phyloP scores from a whole-genome alignment of 2,797 vertebrate species.

The Tinamus major region DNA sequence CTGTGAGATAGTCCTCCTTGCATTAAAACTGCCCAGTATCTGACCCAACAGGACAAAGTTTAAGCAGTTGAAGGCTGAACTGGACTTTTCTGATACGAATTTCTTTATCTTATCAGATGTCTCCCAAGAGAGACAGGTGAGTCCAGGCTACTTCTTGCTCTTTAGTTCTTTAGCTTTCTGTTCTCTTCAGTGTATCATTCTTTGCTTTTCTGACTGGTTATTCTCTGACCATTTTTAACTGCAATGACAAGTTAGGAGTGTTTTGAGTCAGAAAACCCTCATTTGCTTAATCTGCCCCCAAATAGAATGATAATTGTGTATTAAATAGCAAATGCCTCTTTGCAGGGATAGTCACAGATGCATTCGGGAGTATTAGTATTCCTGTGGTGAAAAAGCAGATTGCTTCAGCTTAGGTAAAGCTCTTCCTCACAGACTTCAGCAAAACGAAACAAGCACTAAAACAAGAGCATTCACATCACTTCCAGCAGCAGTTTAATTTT shows the following conservation, averaged over 20 bases:
- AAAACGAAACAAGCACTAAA: not conserved
- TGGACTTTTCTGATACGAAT: not conserved
- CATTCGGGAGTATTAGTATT: not conserved
- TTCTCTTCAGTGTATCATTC: conserved; percentile 19
- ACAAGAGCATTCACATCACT: not conserved
- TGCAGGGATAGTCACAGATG: not conserved
- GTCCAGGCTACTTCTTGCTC: not conserved
- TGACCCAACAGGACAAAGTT: conserved; percentile 15
- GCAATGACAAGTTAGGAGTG: not conserved
- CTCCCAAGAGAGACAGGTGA: not conserved
- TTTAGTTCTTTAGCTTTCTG: not conserved
- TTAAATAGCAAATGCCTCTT: not conserved
- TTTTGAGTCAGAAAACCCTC: not conserved
- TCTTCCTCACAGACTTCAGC: not conserved
- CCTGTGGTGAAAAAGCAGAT: not conserved
- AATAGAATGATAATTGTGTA: not conserved
- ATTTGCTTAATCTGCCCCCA: not conserved
- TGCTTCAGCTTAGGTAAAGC: not conserved
- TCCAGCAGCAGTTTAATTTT: not conserved
- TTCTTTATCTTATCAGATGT: conserved; percentile 52
- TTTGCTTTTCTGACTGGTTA: not conserved
- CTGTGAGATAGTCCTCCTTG: not conserved
- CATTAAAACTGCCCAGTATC: not conserved
- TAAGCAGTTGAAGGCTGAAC: conserved; percentile 13
- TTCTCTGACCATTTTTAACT: not conserved